Percentiles rank a stretch among this genome's conserved stretches.
Evolutionary conservation across 1,140 invertebrate species (phyloP).

Genomic region (Hycleus cichorii): DNA sequence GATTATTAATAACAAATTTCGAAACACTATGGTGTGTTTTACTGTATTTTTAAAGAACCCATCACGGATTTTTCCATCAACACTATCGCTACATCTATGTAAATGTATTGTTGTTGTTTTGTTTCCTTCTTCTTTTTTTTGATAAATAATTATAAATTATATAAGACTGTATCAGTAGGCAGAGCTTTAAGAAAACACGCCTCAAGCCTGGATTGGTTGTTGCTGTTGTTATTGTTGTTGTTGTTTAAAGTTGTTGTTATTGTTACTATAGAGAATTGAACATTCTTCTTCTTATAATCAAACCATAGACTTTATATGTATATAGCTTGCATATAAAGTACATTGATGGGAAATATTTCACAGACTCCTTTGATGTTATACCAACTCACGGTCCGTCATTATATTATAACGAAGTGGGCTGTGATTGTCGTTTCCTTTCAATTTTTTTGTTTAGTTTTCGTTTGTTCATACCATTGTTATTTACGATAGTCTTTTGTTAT

Average conservation of each 20-base stretch:
- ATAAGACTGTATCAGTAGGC: slow-evolving; percentile 11
- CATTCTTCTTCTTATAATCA: slow-evolving; percentile 5
- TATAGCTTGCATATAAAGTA: neutral
- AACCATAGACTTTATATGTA: too few relatives aligned
- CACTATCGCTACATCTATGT: too few relatives aligned
- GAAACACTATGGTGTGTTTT: too few relatives aligned
- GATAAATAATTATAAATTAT: slow-evolving; percentile 13
- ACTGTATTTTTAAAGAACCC: too few relatives aligned
- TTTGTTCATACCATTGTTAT: too few relatives aligned
- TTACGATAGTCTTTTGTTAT: too few relatives aligned
- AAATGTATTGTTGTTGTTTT: too few relatives aligned
- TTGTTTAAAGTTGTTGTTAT: neutral
- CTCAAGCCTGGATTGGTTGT: slow-evolving; percentile 9
- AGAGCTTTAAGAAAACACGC: slow-evolving; percentile 14
- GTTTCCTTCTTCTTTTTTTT: too few relatives aligned
- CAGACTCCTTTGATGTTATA: slow-evolving; percentile 16
- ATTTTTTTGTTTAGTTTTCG: too few relatives aligned
- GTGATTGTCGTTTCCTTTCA: slow-evolving; percentile 11
- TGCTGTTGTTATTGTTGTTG: neutral
- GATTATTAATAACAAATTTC: too few relatives aligned
- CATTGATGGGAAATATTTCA: slow-evolving; percentile 18
- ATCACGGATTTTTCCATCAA: too few relatives aligned
- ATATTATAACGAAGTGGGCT: slow-evolving; percentile 15
- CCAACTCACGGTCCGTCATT: slow-evolving; percentile 16
- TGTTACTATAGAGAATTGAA: slow-evolving; percentile 3